Evolutionary conservation across 1,140 invertebrate species (phyloP), one percentile per base, ranked within the genome.

Genomic region (Sycophila sp.): DNA sequence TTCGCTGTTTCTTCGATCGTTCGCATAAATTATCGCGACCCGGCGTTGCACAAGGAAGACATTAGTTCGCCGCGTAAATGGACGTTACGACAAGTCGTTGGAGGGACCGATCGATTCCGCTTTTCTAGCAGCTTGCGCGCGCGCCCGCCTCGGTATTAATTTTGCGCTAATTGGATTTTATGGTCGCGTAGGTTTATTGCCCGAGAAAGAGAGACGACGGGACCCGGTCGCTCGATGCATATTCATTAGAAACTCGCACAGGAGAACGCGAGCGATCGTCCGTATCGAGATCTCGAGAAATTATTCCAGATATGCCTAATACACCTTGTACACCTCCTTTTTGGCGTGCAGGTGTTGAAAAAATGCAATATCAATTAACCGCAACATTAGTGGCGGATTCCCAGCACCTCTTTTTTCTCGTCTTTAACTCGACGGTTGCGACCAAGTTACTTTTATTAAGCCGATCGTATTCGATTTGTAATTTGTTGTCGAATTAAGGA

Each of bases 151-250:
- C 76, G 69, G 77, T 83, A 82, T 81, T 83, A 82, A 83, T 82
- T 82, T 82, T 78, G 72, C 77, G 69, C 83, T 85, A 85, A 85
- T 85, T 85, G 83, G 81, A 84, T 84, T 85, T 83, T 84, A 83
- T 83, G 82, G 78, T 79, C 80, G 77, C 76, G 83, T 80, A 80
- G 78, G 75, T 84, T 85, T 83, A 84, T 83, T 80, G 77, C 75
- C 75, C 19, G 17, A 6, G 7, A 78, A 73, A 73, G 55, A 58
- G 36, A 53, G 62, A 71, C 69, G 32, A 71, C 68, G 74, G 76
- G 73, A 66, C 67, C 72, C 55, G 65, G 49, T 55, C 51, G 66
- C 26, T 77, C 69, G 69, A 79, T 82, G 80, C 80, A 82, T 83
- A 83, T 82, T 83, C 81, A 84, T 82, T 75, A 77, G 19, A 53